These are phyloP conservation scores for Drosophila paracracens DNA, from an alignment of 2,888 invertebrate species.

Conservation along the genomic window DNA sequence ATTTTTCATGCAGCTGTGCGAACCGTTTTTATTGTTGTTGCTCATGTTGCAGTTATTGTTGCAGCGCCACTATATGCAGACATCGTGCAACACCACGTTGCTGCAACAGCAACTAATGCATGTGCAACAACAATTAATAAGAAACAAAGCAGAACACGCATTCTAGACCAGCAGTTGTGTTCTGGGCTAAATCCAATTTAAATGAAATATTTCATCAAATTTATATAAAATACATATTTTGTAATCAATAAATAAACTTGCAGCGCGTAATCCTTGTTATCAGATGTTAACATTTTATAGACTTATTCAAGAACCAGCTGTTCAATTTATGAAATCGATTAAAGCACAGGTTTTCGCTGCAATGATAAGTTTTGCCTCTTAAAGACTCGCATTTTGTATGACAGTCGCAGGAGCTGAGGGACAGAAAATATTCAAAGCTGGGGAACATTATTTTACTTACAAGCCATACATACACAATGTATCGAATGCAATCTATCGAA, in stretches of 20 bases:
- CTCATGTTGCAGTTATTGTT: conserved; percentile 21
- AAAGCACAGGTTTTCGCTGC: not conserved
- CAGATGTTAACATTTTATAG: not conserved
- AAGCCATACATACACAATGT: too few species aligned
- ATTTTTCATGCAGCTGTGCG: conserved; percentile 62
- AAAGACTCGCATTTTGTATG: not conserved
- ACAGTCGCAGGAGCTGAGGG: not conserved
- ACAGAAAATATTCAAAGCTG: too few species aligned
- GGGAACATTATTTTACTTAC: too few species aligned
- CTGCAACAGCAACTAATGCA: conserved; percentile 21
- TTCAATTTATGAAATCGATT: not conserved
- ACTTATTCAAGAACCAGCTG: too few species aligned
- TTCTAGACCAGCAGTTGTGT: not conserved
- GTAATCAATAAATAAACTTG: not conserved
- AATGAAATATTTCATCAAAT: not conserved
- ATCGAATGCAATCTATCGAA: too few species aligned
- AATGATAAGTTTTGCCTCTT: not conserved
- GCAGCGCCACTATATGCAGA: conserved; percentile 20
- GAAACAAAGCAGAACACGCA: not conserved
- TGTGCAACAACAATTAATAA: conserved; percentile 18
- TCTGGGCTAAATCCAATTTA: conserved; percentile 5
- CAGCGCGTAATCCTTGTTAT: not conserved
- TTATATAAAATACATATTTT: not conserved
- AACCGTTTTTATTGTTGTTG: conserved; percentile 16
- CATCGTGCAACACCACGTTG: conserved; percentile 30